phyloP scores from a whole-genome alignment of 2,113 vertebrate species.

The Zosterops pallidus region DNA sequence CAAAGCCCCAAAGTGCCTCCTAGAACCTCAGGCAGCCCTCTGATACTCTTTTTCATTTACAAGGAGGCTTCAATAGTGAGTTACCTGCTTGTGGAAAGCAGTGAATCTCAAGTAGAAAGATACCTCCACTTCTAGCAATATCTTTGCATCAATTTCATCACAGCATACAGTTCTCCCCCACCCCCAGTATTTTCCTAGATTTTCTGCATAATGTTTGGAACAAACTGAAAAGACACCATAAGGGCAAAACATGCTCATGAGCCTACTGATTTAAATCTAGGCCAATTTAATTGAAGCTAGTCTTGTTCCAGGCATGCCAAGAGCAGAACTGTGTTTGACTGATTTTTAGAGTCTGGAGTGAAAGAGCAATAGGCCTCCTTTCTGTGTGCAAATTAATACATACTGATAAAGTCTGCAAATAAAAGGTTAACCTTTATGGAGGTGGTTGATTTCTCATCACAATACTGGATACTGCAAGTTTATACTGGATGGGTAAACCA shows the following conservation, averaged over 20 bases:
- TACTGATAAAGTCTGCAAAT: neutral
- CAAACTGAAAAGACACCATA: neutral
- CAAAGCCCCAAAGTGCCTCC: neutral
- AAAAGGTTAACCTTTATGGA: neutral
- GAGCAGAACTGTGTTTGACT: neutral
- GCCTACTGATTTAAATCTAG: neutral
- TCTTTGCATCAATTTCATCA: neutral
- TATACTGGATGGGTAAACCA: neutral
- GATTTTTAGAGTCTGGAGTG: neutral
- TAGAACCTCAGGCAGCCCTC: neutral
- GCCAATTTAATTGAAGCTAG: neutral
- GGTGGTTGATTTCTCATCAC: neutral
- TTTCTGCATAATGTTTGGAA: neutral
- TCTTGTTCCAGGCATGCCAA: neutral
- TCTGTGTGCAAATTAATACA: neutral
- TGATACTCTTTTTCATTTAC: neutral
- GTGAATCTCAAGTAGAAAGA: neutral
- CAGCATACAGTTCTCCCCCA: neutral
- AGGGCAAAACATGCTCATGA: neutral
- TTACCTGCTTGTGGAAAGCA: neutral
- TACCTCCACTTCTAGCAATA: neutral
- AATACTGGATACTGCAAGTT: neutral
- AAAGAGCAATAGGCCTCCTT: neutral
- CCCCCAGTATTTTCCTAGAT: neutral
- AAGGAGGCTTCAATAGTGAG: neutral